Evolutionary conservation across 2,888 invertebrate species (phyloP), one percentile per base, ranked within the genome.

Genomic region (Argyresthia goedartella): DNA sequence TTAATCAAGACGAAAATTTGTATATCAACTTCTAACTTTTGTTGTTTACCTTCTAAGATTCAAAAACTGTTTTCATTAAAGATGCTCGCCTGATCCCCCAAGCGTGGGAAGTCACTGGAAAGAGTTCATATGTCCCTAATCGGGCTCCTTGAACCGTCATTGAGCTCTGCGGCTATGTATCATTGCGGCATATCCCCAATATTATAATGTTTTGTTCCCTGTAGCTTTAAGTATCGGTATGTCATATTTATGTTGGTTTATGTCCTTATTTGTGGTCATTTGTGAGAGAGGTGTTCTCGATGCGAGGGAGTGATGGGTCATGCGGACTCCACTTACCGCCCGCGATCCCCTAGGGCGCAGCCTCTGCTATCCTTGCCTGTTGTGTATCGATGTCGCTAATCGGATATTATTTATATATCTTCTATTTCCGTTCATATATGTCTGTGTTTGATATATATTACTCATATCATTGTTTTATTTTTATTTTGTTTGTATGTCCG

Each of bases 211-310:
- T 25, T 25, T 69, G 66, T 76, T 68, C 74, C 77, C 73, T 67
- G 73, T 76, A 77, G 76, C 77, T 75, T 64, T 74, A 71, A 69
- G 67, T 66, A 46, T 50, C 13, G n/a, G 25, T 25, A 25, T 25
- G 25, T 25, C 25, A 25, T 25, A 25, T 25, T 81, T 80, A 71
- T 75, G 71, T 85, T 81, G 73, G 71, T 80, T 54, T 81, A 72
- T 76, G 69, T 78, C 73, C 79, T 81, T 77, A 80, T 81, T 82
- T 86, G 77, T 82, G 75, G 81, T 80, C 77, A 82, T 81, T 75
- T 84, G 85, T 85, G 85, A 85, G 85, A 84, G 85, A 85, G 85
- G 85, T 86, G 85, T 86, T 84, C 85, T 85, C 85, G 85, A 84
- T 85, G 79, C 80, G 81, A 82, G 85, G 25, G 85, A 85, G 85